These are phyloP conservation scores for Uria aalge DNA, from an alignment of 2,113 vertebrate genomes.

Conservation along the genomic window DNA sequence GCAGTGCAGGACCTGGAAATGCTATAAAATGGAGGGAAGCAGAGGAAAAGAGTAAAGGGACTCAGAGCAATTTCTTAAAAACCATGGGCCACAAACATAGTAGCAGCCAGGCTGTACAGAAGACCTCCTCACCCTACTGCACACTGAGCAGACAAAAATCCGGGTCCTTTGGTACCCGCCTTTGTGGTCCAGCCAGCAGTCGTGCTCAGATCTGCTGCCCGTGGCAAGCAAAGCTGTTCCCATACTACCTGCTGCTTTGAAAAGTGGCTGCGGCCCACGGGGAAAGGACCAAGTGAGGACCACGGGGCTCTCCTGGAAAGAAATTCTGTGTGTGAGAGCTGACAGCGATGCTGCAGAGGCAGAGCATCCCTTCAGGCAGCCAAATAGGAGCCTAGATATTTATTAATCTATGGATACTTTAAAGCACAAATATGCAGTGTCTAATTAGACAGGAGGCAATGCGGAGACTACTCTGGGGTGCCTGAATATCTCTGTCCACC, in stretches of 20 bases:
- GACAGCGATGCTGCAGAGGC: accelerated
- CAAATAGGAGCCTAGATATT: accelerated
- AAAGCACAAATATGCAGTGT: not conserved
- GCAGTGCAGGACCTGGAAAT: not conserved
- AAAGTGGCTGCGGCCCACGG: not conserved
- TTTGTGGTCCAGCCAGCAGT: not conserved
- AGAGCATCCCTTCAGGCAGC: not conserved
- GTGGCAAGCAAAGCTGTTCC: not conserved
- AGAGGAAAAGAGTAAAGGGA: not conserved
- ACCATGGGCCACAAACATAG: accelerated
- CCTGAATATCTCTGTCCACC: not conserved
- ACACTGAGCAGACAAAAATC: not conserved
- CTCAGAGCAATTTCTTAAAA: not conserved
- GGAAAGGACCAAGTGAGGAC: not conserved
- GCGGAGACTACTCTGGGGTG: not conserved
- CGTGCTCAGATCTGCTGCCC: accelerated
- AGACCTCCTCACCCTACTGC: not conserved
- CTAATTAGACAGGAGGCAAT: not conserved
- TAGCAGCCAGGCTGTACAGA: too few species aligned
- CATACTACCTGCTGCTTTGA: not conserved
- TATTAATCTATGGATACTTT: not conserved
- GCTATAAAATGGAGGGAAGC: not conserved
- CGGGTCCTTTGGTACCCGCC: not conserved
- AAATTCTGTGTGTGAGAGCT: not conserved
- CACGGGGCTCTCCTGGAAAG: not conserved